Evolutionary conservation across 30 jellyfish, hydroid and myxozoan genomes (phyloP).

Genomic region (Aurelia coerulea): DNA sequence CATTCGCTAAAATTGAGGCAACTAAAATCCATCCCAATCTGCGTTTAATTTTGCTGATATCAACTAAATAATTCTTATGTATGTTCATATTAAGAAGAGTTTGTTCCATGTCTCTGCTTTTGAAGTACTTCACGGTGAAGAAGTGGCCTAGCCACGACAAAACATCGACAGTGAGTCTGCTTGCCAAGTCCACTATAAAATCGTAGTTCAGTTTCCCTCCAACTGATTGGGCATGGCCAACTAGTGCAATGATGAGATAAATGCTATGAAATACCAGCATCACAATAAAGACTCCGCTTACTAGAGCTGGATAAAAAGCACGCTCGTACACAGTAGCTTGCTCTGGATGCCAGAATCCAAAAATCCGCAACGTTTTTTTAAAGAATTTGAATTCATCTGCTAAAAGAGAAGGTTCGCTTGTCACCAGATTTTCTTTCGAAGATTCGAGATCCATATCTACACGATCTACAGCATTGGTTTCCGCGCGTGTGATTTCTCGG

Average conservation of each 20-base stretch:
- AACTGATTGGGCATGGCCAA: background rate
- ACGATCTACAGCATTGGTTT: no score
- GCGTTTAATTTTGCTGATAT: background rate
- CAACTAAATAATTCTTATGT: background rate
- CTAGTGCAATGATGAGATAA: background rate
- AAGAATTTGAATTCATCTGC: background rate
- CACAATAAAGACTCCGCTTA: conserved; percentile 13
- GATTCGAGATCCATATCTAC: no score
- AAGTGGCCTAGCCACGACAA: conserved; percentile 31
- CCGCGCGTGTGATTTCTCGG: no score
- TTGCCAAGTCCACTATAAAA: background rate
- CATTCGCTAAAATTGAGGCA: background rate
- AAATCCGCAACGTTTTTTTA: background rate
- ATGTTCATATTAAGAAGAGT: background rate
- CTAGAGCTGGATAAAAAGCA: conserved; percentile 5
- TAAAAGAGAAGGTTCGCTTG: background rate
- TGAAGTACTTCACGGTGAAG: conserved; percentile 10
- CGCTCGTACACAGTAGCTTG: conserved; percentile 8
- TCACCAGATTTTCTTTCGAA: no score
- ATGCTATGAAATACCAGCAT: conserved; percentile 5
- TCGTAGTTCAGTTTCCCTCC: background rate
- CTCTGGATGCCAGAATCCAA: conserved; percentile 27
- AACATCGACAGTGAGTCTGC: conserved; percentile 18
- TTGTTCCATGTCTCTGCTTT: conserved; percentile 29
- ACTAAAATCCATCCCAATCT: background rate